These are phyloP conservation scores for Aselliscus stoliczkanus DNA, from an alignment of 2,797 vertebrate species.

Conservation along the genomic window DNA sequence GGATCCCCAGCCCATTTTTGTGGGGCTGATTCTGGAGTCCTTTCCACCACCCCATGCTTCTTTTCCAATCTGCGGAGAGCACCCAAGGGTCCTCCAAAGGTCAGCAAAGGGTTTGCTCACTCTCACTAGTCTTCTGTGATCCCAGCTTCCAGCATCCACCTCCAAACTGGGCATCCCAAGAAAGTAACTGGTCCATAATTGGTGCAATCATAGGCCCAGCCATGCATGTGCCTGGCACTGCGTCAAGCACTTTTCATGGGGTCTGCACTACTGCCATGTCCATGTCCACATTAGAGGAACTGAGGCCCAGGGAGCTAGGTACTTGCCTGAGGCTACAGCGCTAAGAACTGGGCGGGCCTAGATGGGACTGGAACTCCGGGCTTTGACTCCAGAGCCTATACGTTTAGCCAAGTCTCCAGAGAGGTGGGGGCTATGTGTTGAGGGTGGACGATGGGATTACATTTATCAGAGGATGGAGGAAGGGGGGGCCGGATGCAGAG, in stretches of 20 bases:
- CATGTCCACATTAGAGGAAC: background rate
- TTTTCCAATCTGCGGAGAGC: background rate
- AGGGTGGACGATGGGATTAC: fast-evolving
- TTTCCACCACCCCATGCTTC: fast-evolving
- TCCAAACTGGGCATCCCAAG: background rate
- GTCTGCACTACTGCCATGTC: background rate
- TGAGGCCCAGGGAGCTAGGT: background rate
- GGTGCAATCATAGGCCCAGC: fast-evolving
- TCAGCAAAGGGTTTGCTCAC: no score
- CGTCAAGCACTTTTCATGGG: fast-evolving
- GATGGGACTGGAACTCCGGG: background rate
- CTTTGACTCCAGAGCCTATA: background rate
- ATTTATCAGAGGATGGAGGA: background rate
- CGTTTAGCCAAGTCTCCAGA: background rate
- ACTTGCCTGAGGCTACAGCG: background rate
- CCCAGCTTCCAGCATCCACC: background rate
- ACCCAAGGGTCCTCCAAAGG: background rate
- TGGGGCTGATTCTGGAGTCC: background rate
- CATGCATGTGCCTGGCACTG: fast-evolving
- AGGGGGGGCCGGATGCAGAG: background rate
- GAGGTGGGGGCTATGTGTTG: background rate
- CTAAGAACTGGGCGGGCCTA: background rate
- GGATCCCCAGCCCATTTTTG: background rate
- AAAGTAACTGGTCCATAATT: background rate
- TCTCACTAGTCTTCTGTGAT: background rate